Evolutionary conservation across 2,797 vertebrate species (phyloP).

Genomic region (Anguilla obscura): DNA sequence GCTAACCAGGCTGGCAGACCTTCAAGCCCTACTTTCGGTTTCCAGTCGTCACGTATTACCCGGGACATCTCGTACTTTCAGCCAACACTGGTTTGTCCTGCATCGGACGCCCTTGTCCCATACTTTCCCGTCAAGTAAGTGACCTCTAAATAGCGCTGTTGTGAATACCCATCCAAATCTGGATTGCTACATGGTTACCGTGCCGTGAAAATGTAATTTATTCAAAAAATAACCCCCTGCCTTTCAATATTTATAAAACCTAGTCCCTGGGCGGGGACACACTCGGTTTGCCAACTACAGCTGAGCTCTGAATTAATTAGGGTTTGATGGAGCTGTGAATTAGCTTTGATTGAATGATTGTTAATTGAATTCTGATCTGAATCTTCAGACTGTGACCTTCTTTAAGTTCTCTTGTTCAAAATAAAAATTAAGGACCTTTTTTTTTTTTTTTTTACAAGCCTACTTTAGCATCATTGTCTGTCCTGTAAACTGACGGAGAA

Average conservation of each 20-base stretch:
- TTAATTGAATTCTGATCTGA: neutral
- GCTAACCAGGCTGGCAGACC: neutral
- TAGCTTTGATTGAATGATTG: constrained; percentile 4
- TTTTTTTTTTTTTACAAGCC: too few relatives aligned
- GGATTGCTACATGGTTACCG: too few relatives aligned
- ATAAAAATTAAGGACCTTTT: neutral
- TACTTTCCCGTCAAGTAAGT: too few relatives aligned
- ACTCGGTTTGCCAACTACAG: neutral
- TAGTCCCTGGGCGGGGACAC: neutral
- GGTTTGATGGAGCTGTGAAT: neutral
- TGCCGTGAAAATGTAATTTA: too few relatives aligned
- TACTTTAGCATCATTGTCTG: neutral
- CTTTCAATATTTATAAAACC: neutral
- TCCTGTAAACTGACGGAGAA: neutral
- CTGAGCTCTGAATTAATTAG: neutral
- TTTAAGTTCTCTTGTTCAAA: neutral
- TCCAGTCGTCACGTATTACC: too few relatives aligned
- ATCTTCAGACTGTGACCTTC: neutral
- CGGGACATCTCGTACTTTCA: too few relatives aligned
- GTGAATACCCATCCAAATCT: too few relatives aligned
- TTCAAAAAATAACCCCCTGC: neutral
- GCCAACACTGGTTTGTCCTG: too few relatives aligned
- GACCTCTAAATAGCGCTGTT: too few relatives aligned
- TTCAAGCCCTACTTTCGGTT: too few relatives aligned
- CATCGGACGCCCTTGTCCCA: too few relatives aligned